These are phyloP conservation scores for Myrmecophaga tridactyla DNA, from an alignment of 2,113 vertebrate genomes.

Conservation along the genomic window DNA sequence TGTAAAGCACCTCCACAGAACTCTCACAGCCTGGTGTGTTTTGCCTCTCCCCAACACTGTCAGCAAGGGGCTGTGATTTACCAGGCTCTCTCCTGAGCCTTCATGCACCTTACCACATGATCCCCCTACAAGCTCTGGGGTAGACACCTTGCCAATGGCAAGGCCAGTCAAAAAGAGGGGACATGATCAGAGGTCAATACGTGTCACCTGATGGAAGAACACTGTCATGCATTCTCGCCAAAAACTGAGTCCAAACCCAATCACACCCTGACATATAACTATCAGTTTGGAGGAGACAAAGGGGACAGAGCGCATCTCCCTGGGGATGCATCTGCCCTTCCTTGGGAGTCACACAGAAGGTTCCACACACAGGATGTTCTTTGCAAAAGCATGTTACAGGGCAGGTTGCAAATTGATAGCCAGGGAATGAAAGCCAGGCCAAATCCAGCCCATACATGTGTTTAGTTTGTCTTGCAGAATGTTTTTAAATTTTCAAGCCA, in stretches of 20 bases:
- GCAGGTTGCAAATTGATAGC: neutral
- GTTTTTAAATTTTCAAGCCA: constrained; percentile 58
- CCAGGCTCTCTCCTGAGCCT: neutral
- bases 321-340: neutral
- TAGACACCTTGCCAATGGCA: neutral
- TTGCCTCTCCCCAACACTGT: neutral
- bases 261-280: rapidly evolving
- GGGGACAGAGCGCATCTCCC: neutral
- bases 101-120: rapidly evolving
- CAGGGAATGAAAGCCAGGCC: neutral
- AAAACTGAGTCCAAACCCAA: neutral
- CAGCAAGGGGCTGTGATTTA: neutral
- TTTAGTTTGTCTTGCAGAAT: constrained; percentile 58
- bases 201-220: rapidly evolving
- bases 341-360: neutral
- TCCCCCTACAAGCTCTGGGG: neutral
- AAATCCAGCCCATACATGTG: neutral
- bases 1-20: neutral
- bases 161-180: neutral
- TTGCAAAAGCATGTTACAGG: neutral
- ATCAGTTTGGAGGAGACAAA: neutral
- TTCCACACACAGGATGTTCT: neutral
- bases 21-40: neutral
- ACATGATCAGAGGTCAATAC: neutral
- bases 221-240: neutral